These are phyloP conservation scores for Chironomus striatipennis DNA, from an alignment of 1,140 invertebrate genomes.

Conservation along the genomic window DNA sequence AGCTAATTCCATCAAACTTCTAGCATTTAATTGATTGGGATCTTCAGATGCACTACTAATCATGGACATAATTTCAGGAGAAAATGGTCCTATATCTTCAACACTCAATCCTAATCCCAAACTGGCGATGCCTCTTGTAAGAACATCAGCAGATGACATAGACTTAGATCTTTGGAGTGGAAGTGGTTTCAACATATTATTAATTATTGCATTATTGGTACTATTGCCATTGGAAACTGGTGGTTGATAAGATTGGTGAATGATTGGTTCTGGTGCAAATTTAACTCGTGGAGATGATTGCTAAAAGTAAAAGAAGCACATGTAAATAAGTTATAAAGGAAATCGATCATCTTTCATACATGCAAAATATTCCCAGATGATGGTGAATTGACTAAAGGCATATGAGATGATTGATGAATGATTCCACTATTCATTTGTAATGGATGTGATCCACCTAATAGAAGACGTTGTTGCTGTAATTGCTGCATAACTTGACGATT, in stretches of 20 bases:
- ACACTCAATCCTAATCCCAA: constrained; percentile 51
- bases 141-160: constrained; percentile 58
- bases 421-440: constrained; percentile 28
- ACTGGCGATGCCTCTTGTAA: constrained; percentile 51
- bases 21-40: constrained; percentile 66
- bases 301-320: constrained; percentile 19
- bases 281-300: constrained; percentile 33
- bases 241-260: constrained; percentile 17
- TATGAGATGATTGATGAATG: constrained; percentile 34
- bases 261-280: constrained; percentile 35
- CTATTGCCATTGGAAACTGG: constrained; percentile 27
- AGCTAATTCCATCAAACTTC: constrained; percentile 75
- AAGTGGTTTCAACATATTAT: constrained; percentile 29
- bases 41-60: constrained; percentile 66
- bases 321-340: background rate
- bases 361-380: constrained; percentile 59
- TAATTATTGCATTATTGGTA: constrained; percentile 31
- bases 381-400: constrained; percentile 48
- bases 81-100: constrained; percentile 63
- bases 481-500: constrained; percentile 31
- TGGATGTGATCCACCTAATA: constrained; percentile 34
- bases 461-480: constrained; percentile 31
- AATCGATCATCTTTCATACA: constrained; percentile 41
- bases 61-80: constrained; percentile 57
- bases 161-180: constrained; percentile 65